Evolutionary conservation across 2,113 vertebrate genomes (phyloP).

Genomic region (Puntigrus tetrazona): DNA sequence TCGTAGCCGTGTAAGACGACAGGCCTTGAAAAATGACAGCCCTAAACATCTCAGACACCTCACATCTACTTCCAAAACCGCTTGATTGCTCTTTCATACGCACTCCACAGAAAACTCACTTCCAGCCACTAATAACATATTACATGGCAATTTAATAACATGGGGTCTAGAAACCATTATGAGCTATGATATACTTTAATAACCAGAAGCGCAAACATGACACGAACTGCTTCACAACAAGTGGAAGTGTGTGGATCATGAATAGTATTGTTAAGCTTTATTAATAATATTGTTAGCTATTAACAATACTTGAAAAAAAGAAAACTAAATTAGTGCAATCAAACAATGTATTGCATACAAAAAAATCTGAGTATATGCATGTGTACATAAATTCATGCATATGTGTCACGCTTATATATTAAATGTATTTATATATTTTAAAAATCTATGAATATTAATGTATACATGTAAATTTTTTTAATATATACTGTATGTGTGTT

Average conservation of each 20-base stretch:
- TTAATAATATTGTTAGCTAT: not conserved
- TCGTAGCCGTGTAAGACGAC: constrained; percentile 14
- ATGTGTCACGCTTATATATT: too few species aligned
- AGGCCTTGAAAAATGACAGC: not conserved
- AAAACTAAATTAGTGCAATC: too few species aligned
- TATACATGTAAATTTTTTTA: too few species aligned
- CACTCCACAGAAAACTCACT: not conserved
- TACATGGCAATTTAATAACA: constrained; percentile 28
- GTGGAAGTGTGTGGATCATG: not conserved
- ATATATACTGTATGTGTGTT: too few species aligned
- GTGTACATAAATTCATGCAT: too few species aligned
- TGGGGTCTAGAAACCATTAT: constrained; percentile 1
- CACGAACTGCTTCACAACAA: not conserved
- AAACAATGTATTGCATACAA: too few species aligned
- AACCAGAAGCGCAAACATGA: constrained; percentile 1
- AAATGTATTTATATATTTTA: too few species aligned
- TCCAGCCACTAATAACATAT: constrained; percentile 37
- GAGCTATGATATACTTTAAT: not conserved
- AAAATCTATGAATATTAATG: too few species aligned
- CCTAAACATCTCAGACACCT: not conserved
- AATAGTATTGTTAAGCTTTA: not conserved
- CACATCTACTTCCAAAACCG: constrained; percentile 24
- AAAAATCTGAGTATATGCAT: too few species aligned
- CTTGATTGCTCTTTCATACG: constrained; percentile 31
- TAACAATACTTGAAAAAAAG: too few species aligned